Percentiles rank a stretch among this genome's conserved stretches.
Evolutionary conservation across 2,888 invertebrate genomes (phyloP).

Genomic region (Sabatieria punctata): DNA sequence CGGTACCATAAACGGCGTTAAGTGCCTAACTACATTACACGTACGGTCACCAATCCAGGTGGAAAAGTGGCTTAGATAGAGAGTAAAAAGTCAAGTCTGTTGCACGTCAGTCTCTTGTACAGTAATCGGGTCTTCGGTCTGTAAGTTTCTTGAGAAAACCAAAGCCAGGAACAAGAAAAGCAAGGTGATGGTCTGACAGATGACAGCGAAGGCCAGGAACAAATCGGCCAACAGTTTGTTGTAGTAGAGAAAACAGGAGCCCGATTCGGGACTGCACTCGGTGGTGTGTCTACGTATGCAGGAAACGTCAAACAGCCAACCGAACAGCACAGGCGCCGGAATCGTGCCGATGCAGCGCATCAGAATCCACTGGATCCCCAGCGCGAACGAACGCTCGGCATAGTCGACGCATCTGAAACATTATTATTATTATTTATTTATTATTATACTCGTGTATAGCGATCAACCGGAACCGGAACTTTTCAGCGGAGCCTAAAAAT

Average conservation of each 20-base stretch:
- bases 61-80: too few relatives aligned
- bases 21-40: too few relatives aligned
- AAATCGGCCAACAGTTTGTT: constrained; percentile 27
- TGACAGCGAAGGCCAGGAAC: constrained; percentile 51
- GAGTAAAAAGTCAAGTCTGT: too few relatives aligned
- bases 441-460: too few relatives aligned
- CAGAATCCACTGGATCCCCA: constrained; percentile 92
- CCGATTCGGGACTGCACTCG: constrained; percentile 20
- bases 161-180: constrained; percentile 56
- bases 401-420: constrained; percentile 50
- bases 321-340: constrained; percentile 84
- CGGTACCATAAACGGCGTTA: too few relatives aligned
- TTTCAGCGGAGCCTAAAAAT: too few relatives aligned
- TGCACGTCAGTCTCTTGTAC: too few relatives aligned
- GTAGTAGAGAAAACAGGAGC: constrained; percentile 24
- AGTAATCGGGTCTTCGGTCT: too few relatives aligned
- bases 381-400: constrained; percentile 78
- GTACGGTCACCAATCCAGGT: too few relatives aligned
- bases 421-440: too few relatives aligned
- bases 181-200: constrained; percentile 51
- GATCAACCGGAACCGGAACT: too few relatives aligned
- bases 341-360: constrained; percentile 61
- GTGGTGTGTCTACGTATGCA: constrained; percentile 65
- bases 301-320: constrained; percentile 81
- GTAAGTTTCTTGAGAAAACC: too few relatives aligned